A percentile compares a stretch with the other conserved stretches of the same genome.
Evolutionary conservation across 2,888 invertebrate species (phyloP).

Genomic region (Petrolisthes cinctipes): DNA sequence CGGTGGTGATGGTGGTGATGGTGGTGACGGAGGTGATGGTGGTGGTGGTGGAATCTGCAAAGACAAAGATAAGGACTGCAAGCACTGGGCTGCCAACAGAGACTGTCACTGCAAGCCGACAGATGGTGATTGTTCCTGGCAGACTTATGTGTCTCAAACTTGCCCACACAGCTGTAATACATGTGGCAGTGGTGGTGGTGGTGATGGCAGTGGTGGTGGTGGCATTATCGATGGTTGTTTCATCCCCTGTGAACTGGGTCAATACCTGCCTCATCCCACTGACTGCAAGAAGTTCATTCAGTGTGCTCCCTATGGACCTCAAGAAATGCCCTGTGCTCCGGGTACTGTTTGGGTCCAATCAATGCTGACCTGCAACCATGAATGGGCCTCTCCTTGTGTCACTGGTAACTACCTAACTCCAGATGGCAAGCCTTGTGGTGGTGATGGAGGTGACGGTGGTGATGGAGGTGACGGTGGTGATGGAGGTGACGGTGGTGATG

Average conservation of each 20-base stretch:
- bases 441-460: constrained; percentile 13
- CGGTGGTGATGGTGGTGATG: no score
- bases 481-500: constrained; percentile 24
- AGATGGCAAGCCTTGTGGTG: background rate
- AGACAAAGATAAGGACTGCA: no score
- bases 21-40: no score
- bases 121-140: no score
- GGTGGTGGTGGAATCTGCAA: no score
- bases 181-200: constrained; percentile 29
- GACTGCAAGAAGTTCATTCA: constrained; percentile 66
- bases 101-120: no score
- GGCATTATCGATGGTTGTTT: constrained; percentile 37
- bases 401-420: constrained; percentile 33
- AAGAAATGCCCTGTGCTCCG: constrained; percentile 42
- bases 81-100: no score
- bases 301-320: constrained; percentile 59
- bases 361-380: constrained; percentile 46
- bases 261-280: constrained; percentile 56
- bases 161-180: no score
- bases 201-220: background rate
- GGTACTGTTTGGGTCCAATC: constrained; percentile 51
- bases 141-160: no score
- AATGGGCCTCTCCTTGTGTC: constrained; percentile 37
- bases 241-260: constrained; percentile 35
- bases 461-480: background rate